Evolutionary conservation across 2,888 invertebrate genomes (phyloP).

Genomic region (Cacoxenus indagator): DNA sequence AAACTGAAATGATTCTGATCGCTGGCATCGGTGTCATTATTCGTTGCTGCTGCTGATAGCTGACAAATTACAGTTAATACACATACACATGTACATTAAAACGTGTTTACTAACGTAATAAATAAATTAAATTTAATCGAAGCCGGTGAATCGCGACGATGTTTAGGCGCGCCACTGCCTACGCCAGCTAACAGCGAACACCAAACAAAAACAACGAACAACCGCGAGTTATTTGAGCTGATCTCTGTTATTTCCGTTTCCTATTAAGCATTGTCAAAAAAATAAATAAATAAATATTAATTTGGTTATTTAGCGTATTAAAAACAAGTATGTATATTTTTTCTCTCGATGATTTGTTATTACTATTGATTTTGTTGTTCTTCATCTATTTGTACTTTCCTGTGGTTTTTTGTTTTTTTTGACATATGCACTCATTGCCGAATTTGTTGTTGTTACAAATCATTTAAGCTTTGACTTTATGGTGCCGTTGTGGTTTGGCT

Average conservation of each 20-base stretch:
- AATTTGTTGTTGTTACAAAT: too few relatives aligned
- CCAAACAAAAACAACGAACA: background rate
- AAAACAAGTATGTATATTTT: background rate
- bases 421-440: too few relatives aligned
- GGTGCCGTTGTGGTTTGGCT: too few relatives aligned
- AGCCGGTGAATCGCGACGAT: background rate
- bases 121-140: background rate
- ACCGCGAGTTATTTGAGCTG: background rate
- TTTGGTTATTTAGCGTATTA: background rate
- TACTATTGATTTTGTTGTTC: background rate
- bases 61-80: constrained; percentile 6
- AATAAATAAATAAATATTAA: background rate
- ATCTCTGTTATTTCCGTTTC: background rate
- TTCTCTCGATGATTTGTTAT: background rate
- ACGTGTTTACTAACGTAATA: background rate
- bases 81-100: background rate
- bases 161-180: background rate
- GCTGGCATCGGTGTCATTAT: constrained; percentile 32
- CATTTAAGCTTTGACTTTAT: too few relatives aligned
- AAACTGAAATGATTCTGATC: constrained; percentile 8
- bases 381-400: background rate
- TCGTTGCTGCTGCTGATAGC: constrained; percentile 26
- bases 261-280: constrained; percentile 1
- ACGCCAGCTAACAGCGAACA: background rate
- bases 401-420: too few relatives aligned